phyloP scores from a whole-genome alignment of 2,797 vertebrate species.

The Eremophila alpestris region DNA sequence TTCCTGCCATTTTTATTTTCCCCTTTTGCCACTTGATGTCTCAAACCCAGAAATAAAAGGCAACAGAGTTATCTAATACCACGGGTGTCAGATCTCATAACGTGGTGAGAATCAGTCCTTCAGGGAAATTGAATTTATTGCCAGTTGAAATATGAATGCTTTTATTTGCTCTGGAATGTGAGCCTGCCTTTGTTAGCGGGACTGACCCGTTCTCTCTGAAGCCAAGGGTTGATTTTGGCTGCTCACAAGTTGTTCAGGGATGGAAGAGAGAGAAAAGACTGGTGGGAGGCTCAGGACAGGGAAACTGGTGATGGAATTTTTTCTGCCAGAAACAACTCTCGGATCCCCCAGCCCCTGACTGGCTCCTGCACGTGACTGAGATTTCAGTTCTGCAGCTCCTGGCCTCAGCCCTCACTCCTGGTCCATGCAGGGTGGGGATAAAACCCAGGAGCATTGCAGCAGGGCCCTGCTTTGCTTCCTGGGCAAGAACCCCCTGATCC shows the following conservation, averaged over 20 bases:
- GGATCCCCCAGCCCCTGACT: background rate
- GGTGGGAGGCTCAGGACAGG: background rate
- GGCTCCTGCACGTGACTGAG: accelerated
- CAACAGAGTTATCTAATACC: background rate
- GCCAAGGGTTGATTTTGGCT: background rate
- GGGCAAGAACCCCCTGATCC: background rate
- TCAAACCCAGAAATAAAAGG: background rate
- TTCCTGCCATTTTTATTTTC: background rate
- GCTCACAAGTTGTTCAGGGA: background rate
- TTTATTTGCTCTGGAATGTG: background rate
- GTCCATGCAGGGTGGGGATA: background rate
- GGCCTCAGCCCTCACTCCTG: background rate
- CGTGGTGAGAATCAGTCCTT: background rate
- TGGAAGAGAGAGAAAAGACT: background rate
- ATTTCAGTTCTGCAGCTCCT: background rate
- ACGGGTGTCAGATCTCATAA: background rate
- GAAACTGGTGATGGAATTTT: background rate
- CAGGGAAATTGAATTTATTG: background rate
- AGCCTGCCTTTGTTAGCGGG: background rate
- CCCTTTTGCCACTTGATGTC: background rate
- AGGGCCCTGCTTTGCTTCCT: background rate
- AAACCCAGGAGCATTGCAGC: accelerated
- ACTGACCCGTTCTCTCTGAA: background rate
- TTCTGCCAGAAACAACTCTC: background rate
- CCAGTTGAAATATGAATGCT: background rate